Base-by-base conservation (phyloP, 2,888 invertebrate genomes). In the Hemistola chrysoprasaria region DNA sequence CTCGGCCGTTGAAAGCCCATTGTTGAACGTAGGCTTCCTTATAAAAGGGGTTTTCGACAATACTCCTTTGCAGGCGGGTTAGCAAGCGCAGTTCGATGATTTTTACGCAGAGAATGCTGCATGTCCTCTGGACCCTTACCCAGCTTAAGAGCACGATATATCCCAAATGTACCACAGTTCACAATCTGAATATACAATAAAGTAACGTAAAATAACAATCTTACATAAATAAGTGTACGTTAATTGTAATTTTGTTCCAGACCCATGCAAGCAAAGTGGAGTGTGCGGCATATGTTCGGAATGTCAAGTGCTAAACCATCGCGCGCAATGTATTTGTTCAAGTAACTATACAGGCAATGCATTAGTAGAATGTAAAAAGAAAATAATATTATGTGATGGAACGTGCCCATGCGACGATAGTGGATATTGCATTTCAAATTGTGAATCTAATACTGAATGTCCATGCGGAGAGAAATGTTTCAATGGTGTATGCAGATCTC, bases 251-350 rank as follows among this genome's bases (percentile, higher is more conserved):
- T 11, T 40, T 28, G 32, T 40, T 35, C 25, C 66, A 93, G 94
- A 94, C 90, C 96, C 97, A 5, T 97, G 97, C 64, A 91, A 92
- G 54, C 91, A 91, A 38, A 91, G 90, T 6, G 91, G 91, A 34
- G 91, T 93, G 34, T 97, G 97, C 71, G 97, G 97, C 29, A 91
- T 93, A 29, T 97, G 97, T 71, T 95, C 97, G 8, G 91, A 92
- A 34, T 97, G 97, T 63, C 90, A 92, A 62, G 96, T 96, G 1
- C 90, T 93, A 37, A 95, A 95, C 71, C 97, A 97, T 67, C 93
- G 94, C 16, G 93, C 94, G 0, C 95, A 95, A 65, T 97, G 97
- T 68, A 95, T 93, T 65, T 97, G 97, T 61, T 94, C 95, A 1
- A 86, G 91, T 31, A 94, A 94, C 65, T 95, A 94, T 59, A 90